Evolutionary conservation across 1,140 invertebrate genomes (phyloP).

Genomic region (Zophobas atratus): DNA sequence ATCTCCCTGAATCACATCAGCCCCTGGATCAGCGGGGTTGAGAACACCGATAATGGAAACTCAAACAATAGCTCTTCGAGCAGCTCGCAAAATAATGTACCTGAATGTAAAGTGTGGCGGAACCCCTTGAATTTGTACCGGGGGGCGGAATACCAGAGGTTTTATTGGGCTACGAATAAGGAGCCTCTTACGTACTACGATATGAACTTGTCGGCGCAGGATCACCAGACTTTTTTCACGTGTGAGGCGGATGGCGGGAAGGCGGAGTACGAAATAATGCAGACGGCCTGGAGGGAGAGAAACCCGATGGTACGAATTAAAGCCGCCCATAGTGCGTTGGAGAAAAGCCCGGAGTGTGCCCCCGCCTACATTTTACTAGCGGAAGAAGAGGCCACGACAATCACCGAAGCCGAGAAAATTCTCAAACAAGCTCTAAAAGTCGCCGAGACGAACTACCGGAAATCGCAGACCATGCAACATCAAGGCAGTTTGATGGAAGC

Average conservation of each 20-base stretch:
- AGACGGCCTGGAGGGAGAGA: constrained; percentile 96
- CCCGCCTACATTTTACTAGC: constrained; percentile 96
- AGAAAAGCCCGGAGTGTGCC: constrained; percentile 94
- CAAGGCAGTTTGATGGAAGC: constrained; percentile 83
- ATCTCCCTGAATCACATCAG: constrained; percentile 95
- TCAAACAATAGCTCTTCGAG: constrained; percentile 60
- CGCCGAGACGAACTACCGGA: constrained; percentile 90
- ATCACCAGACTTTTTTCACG: constrained; percentile 98
- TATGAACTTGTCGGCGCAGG: constrained; percentile 99
- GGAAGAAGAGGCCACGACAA: constrained; percentile 96
- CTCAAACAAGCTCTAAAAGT: constrained; percentile 91
- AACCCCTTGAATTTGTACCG: constrained; percentile 97
- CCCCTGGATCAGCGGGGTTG: constrained; percentile 91
- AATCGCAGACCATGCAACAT: constrained; percentile 83
- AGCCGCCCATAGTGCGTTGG: constrained; percentile 92
- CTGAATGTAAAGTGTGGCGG: constrained; percentile 97
- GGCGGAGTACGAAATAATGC: constrained; percentile 97
- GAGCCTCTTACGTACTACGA: constrained; percentile 99
- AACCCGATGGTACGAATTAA: constrained; percentile 94
- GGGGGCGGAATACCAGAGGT: constrained; percentile 96
- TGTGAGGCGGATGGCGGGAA: constrained; percentile 91
- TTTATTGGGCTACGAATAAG: constrained; percentile 91
- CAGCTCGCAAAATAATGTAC: constrained; percentile 72
- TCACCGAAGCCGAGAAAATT: constrained; percentile 90
- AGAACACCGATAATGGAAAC: constrained; percentile 69